phyloP scores from a whole-genome alignment of 1,140 invertebrate genomes.

The fruit fly (Drosophila melanogaster) region Release_6_plus_ISO1_MT NT_033777.3:30431501-30432000 shows the following conservation, averaged over 20 bases:
- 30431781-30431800: too few species aligned
- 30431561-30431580: background rate
- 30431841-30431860: too few species aligned
- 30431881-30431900: too few species aligned
- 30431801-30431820: too few species aligned
- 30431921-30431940: constrained; percentile 10
- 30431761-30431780: too few species aligned
- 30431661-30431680: too few species aligned
- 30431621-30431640: background rate
- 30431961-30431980: constrained; percentile 15
- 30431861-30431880: too few species aligned
- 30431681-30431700: too few species aligned
- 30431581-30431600: background rate
- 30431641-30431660: background rate
- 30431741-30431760: too few species aligned
- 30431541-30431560: background rate
- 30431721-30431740: too few species aligned
- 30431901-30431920: background rate
- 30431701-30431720: too few species aligned
- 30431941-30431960: constrained; percentile 14
- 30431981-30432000: constrained; percentile 17
- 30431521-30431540: constrained; percentile 11
- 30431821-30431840: too few species aligned
- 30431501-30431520: background rate
- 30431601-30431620: background rate